Evolutionary conservation across 2,797 vertebrate genomes (phyloP).

Genomic region (Scolopax bukidnonensis): DNA sequence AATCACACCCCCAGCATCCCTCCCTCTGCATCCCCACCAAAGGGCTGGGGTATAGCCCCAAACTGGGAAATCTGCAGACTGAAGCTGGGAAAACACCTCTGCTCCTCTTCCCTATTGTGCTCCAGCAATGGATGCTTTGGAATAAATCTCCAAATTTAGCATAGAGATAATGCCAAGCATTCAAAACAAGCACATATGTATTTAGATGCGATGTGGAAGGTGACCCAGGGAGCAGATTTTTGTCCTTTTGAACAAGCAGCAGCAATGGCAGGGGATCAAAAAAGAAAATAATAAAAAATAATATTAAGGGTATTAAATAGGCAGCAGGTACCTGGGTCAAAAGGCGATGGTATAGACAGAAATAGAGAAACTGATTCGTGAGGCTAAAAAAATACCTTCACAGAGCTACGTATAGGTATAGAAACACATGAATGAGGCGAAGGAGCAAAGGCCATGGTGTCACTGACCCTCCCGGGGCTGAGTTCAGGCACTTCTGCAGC

Average conservation of each 20-base stretch:
- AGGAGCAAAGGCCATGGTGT: background rate
- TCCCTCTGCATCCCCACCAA: background rate
- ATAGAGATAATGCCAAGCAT: fast-evolving
- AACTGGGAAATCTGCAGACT: fast-evolving
- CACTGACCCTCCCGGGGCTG: background rate
- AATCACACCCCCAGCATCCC: background rate
- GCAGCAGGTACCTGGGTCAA: background rate
- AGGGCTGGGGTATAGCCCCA: background rate
- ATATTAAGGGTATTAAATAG: background rate
- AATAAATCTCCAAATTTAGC: background rate
- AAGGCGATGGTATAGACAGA: background rate
- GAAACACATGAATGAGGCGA: background rate
- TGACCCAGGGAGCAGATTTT: fast-evolving
- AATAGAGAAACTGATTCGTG: background rate
- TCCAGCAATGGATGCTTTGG: fast-evolving
- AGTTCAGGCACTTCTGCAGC: fast-evolving
- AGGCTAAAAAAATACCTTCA: background rate
- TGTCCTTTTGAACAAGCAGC: background rate
- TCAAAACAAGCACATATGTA: too few species aligned
- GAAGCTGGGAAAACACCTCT: fast-evolving
- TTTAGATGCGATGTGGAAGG: background rate
- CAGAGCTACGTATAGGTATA: fast-evolving
- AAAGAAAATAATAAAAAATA: background rate
- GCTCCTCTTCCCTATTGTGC: fast-evolving
- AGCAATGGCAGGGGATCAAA: background rate